A percentile compares a stretch with the other conserved stretches of the same genome.
Conservation (phyloP, 2,888 invertebrate genomes). For the Argynnis bischoffii region DNA sequence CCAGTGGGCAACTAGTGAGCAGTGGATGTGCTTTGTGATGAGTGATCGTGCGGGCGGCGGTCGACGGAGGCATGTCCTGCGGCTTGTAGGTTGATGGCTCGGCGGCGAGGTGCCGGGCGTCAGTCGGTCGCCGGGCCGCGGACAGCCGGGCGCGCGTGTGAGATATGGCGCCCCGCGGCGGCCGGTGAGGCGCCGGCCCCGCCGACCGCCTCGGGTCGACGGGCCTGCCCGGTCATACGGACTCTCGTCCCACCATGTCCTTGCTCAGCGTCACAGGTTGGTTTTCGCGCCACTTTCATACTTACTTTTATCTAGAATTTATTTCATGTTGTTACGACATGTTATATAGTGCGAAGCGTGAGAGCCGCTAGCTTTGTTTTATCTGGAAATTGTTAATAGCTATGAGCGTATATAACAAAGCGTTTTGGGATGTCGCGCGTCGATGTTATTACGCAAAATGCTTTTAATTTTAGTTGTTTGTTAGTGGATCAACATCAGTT, state of each 20-base stretch:
- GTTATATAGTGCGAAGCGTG: constrained; percentile 14
- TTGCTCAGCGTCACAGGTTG: constrained; percentile 82
- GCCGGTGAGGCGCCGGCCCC: constrained; percentile 82
- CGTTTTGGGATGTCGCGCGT: constrained; percentile 20
- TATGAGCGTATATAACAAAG: constrained; percentile 51
- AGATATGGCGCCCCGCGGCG: constrained; percentile 79
- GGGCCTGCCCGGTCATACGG: constrained; percentile 71
- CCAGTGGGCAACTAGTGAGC: constrained; percentile 37
- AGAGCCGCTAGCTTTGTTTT: constrained; percentile 52
- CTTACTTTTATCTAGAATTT: constrained; percentile 34
- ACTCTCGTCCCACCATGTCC: constrained; percentile 77
- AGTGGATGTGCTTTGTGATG: constrained; percentile 42
- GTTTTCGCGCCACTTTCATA: constrained; percentile 49
- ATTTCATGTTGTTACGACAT: neutral
- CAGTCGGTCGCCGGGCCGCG: constrained; percentile 77
- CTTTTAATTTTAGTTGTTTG: constrained; percentile 19
- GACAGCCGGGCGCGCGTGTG: constrained; percentile 69
- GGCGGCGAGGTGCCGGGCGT: constrained; percentile 56
- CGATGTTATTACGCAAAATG: constrained; percentile 15
- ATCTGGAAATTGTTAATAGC: constrained; percentile 57
- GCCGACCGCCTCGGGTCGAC: constrained; percentile 82
- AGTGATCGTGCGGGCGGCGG: constrained; percentile 43
- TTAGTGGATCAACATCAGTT: neutral
- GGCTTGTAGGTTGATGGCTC: constrained; percentile 50
- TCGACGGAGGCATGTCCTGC: constrained; percentile 48